Base-by-base conservation (phyloP, 35 echinoderm and acorn worm species). In the Apostichopus parvimensis region DNA sequence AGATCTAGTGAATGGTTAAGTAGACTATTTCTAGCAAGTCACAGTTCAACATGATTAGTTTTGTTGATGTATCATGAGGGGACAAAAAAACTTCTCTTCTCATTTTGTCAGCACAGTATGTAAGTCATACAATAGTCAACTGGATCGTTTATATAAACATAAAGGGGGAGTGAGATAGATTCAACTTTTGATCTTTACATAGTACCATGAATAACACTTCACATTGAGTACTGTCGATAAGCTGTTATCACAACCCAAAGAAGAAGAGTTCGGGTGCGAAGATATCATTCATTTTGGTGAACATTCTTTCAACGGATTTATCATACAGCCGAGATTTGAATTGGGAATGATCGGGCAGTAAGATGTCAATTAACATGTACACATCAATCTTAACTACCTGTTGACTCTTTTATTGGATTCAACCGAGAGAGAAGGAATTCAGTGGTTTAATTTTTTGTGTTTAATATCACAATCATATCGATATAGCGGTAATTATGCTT, bases 121-220 rank as follows among this genome's bases (percentile, higher is more conserved):
- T 45, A 75, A n/a, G 17, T 75, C 71, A 75, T 75, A 75, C 71
- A 75, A 45, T 45, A 45, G 71, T 22, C 2, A 75, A 75, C 17
- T 18, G 0, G 71, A 75, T 75, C 71, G 7, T 22, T 45, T 75
- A 75, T 75, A 13, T 22, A n/a, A 75, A 75, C 71, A 75, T 7
- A 73, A n/a, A 2, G 34, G 34, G 2, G 34, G 34, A 45, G 34
- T 1, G 1, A 45, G 34, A 45, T 45, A 45, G 34, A 45, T 45
- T 45, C 64, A 75, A 75, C 71, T 75, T 75, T 75, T 75, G 71
- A 75, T 75, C 71, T 75, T 75, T 75, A 75, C 71, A 18, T n/a
- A 75, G 71, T 75, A 75, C 71, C n/a, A 45, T 45, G 34, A 45
- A 4, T 45, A 45, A 45, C 34, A 45, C 34, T 45, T 45, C 34